Evolutionary conservation across 2,797 vertebrate species (phyloP).

Genomic region (Scolopax bukidnonensis): DNA sequence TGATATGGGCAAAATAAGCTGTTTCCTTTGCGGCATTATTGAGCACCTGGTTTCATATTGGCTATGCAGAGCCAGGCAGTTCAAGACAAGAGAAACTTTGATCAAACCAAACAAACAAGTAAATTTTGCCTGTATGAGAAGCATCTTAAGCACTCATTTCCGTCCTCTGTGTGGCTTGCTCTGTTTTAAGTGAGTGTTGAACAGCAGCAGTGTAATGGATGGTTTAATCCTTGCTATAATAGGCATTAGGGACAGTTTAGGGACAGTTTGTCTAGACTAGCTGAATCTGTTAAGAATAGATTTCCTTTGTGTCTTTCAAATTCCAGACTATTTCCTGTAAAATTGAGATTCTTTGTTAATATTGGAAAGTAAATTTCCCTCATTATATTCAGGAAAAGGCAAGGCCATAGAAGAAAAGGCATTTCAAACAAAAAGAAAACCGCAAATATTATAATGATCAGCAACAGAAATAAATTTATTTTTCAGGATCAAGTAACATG

Average conservation of each 20-base stretch:
- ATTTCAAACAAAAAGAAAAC: not conserved
- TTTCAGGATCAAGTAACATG: not conserved
- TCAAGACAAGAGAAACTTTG: not conserved
- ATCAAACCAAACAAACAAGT: not conserved
- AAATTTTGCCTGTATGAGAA: not conserved
- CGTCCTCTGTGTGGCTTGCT: not conserved
- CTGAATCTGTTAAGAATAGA: not conserved
- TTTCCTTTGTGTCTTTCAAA: not conserved
- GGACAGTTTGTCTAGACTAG: not conserved
- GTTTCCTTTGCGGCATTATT: not conserved
- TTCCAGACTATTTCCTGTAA: not conserved
- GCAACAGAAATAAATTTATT: not conserved
- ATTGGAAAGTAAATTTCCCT: not conserved
- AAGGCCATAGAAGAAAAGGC: not conserved
- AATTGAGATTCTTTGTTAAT: not conserved
- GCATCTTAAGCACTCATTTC: not conserved
- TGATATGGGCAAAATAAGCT: not conserved
- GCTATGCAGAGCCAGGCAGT: not conserved
- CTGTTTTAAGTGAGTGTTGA: not conserved
- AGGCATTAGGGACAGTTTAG: not conserved
- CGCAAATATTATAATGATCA: not conserved
- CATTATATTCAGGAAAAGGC: not conserved
- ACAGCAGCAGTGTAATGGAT: not conserved
- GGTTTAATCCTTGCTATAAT: not conserved
- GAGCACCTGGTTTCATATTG: not conserved